Evolutionary conservation across 2,113 vertebrate genomes (phyloP), one percentile per base, ranked within the genome.

Genomic region (Sorex fumeus): DNA sequence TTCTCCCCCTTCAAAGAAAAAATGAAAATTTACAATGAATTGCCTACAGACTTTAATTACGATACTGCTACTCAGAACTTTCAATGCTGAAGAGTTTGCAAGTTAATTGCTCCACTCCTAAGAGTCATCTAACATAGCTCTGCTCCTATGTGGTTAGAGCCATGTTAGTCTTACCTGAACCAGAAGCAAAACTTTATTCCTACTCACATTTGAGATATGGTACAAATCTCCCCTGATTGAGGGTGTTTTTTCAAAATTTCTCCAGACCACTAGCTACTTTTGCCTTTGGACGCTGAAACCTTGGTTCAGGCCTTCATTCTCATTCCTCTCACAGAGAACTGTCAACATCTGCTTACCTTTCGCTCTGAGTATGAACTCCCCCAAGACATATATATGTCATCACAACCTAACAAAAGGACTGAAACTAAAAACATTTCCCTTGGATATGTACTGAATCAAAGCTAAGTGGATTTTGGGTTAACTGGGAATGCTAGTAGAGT

Each of bases 131-230:
- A 28, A 27, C 21, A 50, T 30, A 25, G 25, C 64, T 72, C 43
- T 70, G 62, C 69, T 64, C 53, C 15, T 43, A 23, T 28, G 40
- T 5, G 50, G 50, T 27, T 67, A 19, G 7, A 21, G 57, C 57
- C 57, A 60, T 21, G 18, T 21, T 60, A 36, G 53, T 67, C 47
- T 88, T 71, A 60, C 19, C 45, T 88, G 53, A 43, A 10, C 57
- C 30, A 91, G 77, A 89, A 50, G 50, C 50, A 27, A 89, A 57
- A 90, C 5, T 28, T 47, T 92, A 67, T 47, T 87, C 71, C 80
- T 70, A 57, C 12, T 87, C 28, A 60, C 50, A 28, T 87, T 85
- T 34, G 71, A 77, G 30, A 34, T 19, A 57, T 6, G 45, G 57
- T 19, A 87, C 27, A 50, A 74, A 47, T 8, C 15, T 50, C 45